These are phyloP conservation scores for Fragum whitleyi DNA, from an alignment of 2,888 invertebrate species.

Conservation along the genomic window DNA sequence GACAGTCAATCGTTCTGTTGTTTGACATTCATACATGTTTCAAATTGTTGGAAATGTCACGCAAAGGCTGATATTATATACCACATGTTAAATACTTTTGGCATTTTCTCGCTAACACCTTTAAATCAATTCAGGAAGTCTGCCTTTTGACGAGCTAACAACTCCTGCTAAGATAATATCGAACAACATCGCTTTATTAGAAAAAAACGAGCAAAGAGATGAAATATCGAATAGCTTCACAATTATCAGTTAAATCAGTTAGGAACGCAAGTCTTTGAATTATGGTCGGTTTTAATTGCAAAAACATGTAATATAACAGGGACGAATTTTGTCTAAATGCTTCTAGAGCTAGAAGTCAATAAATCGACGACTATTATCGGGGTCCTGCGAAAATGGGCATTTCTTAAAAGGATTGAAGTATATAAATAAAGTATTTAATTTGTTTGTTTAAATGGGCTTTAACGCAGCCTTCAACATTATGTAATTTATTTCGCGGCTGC, in stretches of 20 bases:
- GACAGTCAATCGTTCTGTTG: too few species aligned
- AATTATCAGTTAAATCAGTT: constrained; percentile 20
- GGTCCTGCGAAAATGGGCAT: too few species aligned
- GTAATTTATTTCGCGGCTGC: too few species aligned
- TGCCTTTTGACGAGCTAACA: background rate
- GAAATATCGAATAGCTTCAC: constrained; percentile 1
- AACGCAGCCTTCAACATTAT: too few species aligned
- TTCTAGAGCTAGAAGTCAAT: background rate
- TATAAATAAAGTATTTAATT: too few species aligned
- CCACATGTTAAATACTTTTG: background rate
- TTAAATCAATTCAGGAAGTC: background rate
- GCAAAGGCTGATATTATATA: too few species aligned
- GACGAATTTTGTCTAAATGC: constrained; percentile 27
- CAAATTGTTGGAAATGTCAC: too few species aligned
- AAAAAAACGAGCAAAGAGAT: background rate
- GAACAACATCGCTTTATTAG: background rate
- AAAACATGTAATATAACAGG: constrained; percentile 48
- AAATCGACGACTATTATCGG: background rate
- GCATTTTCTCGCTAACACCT: background rate
- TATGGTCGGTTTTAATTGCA: constrained; percentile 49
- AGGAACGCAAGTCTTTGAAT: constrained; percentile 35
- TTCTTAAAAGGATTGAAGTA: too few species aligned
- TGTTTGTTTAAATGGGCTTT: too few species aligned
- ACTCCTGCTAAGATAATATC: background rate
- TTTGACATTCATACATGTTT: too few species aligned